Evolutionary conservation across 2,797 vertebrate genomes (phyloP), one percentile per base, ranked within the genome.

Genomic region (Dermochelys coriacea): DNA sequence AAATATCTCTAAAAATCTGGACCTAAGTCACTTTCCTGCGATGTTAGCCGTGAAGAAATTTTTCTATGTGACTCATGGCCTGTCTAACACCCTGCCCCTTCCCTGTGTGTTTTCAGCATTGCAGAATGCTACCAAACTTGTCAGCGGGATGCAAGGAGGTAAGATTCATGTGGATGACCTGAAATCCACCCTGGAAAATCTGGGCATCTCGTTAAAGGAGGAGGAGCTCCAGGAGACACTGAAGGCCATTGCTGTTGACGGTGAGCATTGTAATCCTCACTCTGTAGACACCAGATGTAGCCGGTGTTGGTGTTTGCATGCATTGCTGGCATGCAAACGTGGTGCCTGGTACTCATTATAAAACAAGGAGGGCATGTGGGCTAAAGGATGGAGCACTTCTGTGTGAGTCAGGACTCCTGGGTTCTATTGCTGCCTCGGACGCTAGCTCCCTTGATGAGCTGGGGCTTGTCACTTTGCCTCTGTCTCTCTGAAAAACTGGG

Each of bases 131-230:
- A 75, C 47, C 34, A 61, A 37, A 16, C 23, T 80, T 25, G 47
- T 93, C n/a, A 23, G 37, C 45, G 81, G 82, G 55, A 19, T 94
- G 23, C 71, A 57, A 11, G 85, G 37, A 25, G 86, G 78, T 31
- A 87, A 78, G n/a, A 6, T 94, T 50, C 12, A 75, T 47, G 8
- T 18, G 25, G 50, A 90, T 77, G 93, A 93, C 34, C 16, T 95
- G 61, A 80, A 86, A 50, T 14, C 68, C 21, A 34, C 84, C 18
- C 68, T 92, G 59, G 64, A 87, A 52, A 86, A 78, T 50, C 55
- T 95, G 79, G 93, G 81, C 31, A 86, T 95, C 88, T 51, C 16
- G 68, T 4, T 93, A 50, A 82, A 88, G 21, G 79, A 93, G 5
- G 83, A 89, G 74, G 93, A 94, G 41, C 18, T 96, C 52, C 71